Base-by-base conservation (phyloP, 2,888 invertebrate species). In the Lysandra bellargus region DNA sequence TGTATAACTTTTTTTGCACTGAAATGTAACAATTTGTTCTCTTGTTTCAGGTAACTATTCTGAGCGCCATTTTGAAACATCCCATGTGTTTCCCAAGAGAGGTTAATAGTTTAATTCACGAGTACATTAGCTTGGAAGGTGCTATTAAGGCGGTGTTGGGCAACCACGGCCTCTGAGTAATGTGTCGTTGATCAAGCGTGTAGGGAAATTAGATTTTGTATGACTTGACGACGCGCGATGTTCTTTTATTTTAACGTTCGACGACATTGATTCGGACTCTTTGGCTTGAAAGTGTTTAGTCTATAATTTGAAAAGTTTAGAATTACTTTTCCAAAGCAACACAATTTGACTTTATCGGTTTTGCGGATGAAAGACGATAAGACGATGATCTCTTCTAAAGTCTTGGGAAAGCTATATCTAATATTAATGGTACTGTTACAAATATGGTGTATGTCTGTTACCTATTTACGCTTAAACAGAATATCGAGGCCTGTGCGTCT, bases 31-130 rank as follows among this genome's bases (percentile, higher is more conserved):
- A 53, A 53, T 75, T 6, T 61, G 4, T 78, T 80, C 80, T 81
- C 79, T 81, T 81, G 80, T 83, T 83, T 80, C 80, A 82, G 82
- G 83, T 83, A 83, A 80, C 69, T 80, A 81, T 82, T 81, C 80
- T 78, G 79, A 79, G 79, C 80, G 78, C 77, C 82, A 84, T 91
- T 88, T 89, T 86, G 89, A 87, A 90, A 90, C 84, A 79, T 81
- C 80, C 80, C 80, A 83, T 82, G 82, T 80, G 81, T 83, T 87
- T 91, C 91, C 91, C 86, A 90, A 90, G 87, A 86, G 89, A 91
- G 91, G 90, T 91, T 91, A 91, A 89, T 89, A 87, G 87, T 90
- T 85, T 86, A 84, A 88, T 87, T 87, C 85, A 82, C 83, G 81
- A 82, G 79, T 79, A 82, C 82, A 84, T 83, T 83, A 83, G 60